These are phyloP conservation scores for Drosophila takahashii DNA, from an alignment of 1,140 invertebrate species.

Conservation along the genomic window DNA sequence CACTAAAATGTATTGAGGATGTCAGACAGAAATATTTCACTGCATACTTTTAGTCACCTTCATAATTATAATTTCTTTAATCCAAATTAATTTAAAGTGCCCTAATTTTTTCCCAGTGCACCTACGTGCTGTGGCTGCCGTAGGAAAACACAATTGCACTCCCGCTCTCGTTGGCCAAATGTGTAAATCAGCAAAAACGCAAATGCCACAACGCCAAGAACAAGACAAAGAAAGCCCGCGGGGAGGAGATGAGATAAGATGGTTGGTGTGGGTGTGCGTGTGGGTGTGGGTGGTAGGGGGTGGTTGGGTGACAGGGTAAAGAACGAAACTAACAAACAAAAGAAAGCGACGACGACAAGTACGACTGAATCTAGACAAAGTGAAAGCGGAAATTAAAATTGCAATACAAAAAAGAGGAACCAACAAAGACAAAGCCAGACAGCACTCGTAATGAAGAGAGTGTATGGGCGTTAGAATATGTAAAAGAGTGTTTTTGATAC, in stretches of 20 bases:
- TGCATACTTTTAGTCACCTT: too few species aligned
- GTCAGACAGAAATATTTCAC: too few species aligned
- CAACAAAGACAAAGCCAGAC: slow-evolving; percentile 40
- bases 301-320: neutral
- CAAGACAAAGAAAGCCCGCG: slow-evolving; percentile 37
- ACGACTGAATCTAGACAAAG: slow-evolving; percentile 80
- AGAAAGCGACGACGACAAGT: slow-evolving; percentile 47
- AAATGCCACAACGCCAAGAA: slow-evolving; percentile 51
- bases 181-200: slow-evolving; percentile 75
- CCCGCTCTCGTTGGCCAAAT: slow-evolving; percentile 24
- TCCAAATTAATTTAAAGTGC: neutral
- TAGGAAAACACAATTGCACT: slow-evolving; percentile 28
- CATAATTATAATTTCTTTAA: neutral
- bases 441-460: slow-evolving; percentile 67
- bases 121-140: slow-evolving; percentile 31
- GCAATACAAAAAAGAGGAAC: slow-evolving; percentile 67
- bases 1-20: too few species aligned
- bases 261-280: slow-evolving; percentile 7
- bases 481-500: slow-evolving; percentile 12
- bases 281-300: neutral
- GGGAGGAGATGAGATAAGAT: slow-evolving; percentile 15
- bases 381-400: slow-evolving; percentile 83
- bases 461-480: slow-evolving; percentile 8
- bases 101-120: neutral
- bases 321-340: slow-evolving; percentile 28